Percentiles rank a stretch among this genome's conserved stretches.
These are phyloP conservation scores for Triops longicaudatus DNA, from an alignment of 1,140 invertebrate species.

Conservation along the genomic window DNA sequence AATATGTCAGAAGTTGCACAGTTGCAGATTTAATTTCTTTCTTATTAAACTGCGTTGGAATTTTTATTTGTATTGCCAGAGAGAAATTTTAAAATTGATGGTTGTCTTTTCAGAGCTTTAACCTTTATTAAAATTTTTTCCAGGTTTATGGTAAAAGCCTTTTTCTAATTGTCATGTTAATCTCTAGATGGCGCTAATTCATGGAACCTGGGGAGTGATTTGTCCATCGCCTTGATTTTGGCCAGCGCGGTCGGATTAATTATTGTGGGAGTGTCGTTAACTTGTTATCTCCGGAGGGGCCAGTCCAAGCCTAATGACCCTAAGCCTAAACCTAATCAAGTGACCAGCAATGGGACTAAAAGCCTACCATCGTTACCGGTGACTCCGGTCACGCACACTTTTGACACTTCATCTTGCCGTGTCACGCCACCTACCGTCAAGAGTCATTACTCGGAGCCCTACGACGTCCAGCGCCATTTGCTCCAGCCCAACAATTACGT, in stretches of 20 bases:
- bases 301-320: not conserved
- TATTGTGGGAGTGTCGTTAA: not conserved
- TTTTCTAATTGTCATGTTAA: not conserved
- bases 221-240: not conserved
- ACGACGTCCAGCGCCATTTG: not conserved
- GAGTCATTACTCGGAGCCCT: not conserved
- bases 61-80: no score
- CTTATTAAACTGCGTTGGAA: no score
- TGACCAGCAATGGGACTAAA: not conserved
- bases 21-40: no score
- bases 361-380: not conserved
- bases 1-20: no score
- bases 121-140: no score
- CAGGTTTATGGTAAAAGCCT: not conserved
- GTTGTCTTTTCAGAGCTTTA: no score
- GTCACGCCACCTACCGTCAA: not conserved
- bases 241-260: not conserved
- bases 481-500: slow-evolving; percentile 7
- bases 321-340: slow-evolving; percentile 1
- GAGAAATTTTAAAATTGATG: no score
- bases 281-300: not conserved
- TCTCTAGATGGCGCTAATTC: not conserved
- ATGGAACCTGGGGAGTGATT: not conserved
- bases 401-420: not conserved
- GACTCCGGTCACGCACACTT: not conserved